A percentile compares a stretch with the other conserved stretches of the same genome.
Evolutionary conservation across 2,113 vertebrate genomes (phyloP).

Genomic region (Ictalurus punctatus): DNA sequence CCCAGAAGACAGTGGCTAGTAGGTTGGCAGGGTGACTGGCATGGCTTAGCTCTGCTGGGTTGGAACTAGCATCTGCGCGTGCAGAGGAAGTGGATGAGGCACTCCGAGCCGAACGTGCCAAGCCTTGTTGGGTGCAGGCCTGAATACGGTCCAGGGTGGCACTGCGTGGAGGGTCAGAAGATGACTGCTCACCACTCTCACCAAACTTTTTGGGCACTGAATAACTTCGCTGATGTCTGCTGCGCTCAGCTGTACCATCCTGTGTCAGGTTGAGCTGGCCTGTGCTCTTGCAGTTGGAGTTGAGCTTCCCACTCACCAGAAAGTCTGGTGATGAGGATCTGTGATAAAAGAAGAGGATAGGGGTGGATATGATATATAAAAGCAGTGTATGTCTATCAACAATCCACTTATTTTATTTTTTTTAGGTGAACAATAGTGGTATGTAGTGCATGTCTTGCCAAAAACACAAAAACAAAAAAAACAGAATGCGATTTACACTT

Average conservation of each 20-base stretch:
- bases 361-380: not conserved
- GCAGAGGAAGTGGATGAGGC: constrained; percentile 83
- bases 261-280: constrained; percentile 90
- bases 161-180: constrained; percentile 88
- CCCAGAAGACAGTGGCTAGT: constrained; percentile 96
- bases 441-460: not conserved
- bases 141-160: constrained; percentile 96
- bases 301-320: constrained; percentile 84
- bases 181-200: constrained; percentile 79
- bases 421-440: not conserved
- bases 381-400: not conserved
- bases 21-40: constrained; percentile 90
- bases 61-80: constrained; percentile 81
- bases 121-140: constrained; percentile 89
- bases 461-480: not conserved
- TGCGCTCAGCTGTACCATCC: constrained; percentile 84
- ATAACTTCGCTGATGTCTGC: constrained; percentile 92
- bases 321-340: constrained; percentile 93
- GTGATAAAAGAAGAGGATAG: not conserved
- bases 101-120: constrained; percentile 80
- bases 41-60: constrained; percentile 82
- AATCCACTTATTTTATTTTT: not conserved
- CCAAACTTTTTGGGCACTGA: constrained; percentile 98
- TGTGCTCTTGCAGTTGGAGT: constrained; percentile 90
- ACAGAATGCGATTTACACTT: not conserved